Conservation (phyloP, 1,140 invertebrate genomes). For the Nasonia vitripennis region DNA sequence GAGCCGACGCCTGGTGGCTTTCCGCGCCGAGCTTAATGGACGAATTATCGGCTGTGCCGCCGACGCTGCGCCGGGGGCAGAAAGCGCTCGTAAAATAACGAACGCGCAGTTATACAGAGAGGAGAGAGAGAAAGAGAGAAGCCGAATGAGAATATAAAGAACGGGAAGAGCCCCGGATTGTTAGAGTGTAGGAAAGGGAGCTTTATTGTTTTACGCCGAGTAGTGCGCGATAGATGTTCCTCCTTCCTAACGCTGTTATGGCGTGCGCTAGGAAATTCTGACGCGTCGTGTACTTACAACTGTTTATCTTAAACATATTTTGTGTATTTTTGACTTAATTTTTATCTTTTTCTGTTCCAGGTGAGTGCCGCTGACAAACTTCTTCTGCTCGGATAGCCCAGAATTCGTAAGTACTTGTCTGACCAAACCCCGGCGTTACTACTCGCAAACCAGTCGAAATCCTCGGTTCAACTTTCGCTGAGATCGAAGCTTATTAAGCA, state of each 20-base stretch:
- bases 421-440: not conserved
- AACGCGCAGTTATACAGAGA: slow-evolving; percentile 2
- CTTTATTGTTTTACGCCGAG: slow-evolving; percentile 37
- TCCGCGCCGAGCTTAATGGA: slow-evolving; percentile 31
- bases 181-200: not conserved
- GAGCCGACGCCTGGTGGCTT: slow-evolving; percentile 19
- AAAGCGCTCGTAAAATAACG: slow-evolving; percentile 41
- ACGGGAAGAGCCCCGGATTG: not conserved
- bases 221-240: not conserved
- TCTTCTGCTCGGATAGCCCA: not conserved
- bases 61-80: not conserved
- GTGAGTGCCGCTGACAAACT: not conserved
- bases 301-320: not conserved
- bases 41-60: slow-evolving; percentile 41
- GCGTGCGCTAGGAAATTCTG: not conserved
- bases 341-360: slow-evolving; percentile 32
- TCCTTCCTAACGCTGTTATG: not conserved
- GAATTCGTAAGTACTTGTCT: not conserved
- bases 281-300: not conserved
- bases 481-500: not conserved
- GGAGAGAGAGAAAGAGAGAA: not conserved
- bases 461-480: not conserved
- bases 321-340: not conserved
- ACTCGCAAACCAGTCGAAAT: not conserved
- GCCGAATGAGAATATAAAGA: slow-evolving; percentile 8